Percentiles rank a stretch among this genome's conserved stretches.
These are phyloP conservation scores for Chrysemys picta DNA, from an alignment of 2,113 vertebrate species.

Conservation along the genomic window DNA sequence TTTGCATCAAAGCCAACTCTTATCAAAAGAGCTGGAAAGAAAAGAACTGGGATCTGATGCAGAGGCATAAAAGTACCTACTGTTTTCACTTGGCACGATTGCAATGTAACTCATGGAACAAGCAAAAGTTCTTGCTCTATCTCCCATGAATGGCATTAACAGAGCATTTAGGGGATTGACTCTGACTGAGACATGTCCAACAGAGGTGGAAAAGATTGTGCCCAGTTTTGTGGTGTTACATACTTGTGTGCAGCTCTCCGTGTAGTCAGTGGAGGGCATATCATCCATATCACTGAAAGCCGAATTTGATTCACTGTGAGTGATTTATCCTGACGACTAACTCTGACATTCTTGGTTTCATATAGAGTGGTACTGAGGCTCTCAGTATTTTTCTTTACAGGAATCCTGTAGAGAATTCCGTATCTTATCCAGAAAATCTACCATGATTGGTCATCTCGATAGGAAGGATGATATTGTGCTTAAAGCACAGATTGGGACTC, in stretches of 20 bases:
- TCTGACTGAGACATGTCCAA: not conserved
- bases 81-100: conserved; percentile 12
- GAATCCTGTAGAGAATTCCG: not conserved
- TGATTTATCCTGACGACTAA: not conserved
- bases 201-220: conserved; percentile 25
- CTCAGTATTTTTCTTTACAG: not conserved
- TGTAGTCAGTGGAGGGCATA: not conserved
- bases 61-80: not conserved
- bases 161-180: not conserved
- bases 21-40: not conserved
- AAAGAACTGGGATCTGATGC: not conserved
- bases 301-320: not conserved
- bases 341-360: not conserved
- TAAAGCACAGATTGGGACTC: not conserved
- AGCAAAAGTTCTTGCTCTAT: not conserved
- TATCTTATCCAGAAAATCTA: not conserved
- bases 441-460: not conserved
- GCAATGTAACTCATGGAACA: not conserved
- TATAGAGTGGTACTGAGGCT: rapidly evolving
- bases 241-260: not conserved
- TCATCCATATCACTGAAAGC: not conserved
- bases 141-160: conserved; percentile 36
- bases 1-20: not conserved
- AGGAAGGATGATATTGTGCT: not conserved
- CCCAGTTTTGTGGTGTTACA: not conserved